Evolutionary conservation across 2,113 vertebrate species (phyloP).

Genomic region (Callionymus lyra): DNA sequence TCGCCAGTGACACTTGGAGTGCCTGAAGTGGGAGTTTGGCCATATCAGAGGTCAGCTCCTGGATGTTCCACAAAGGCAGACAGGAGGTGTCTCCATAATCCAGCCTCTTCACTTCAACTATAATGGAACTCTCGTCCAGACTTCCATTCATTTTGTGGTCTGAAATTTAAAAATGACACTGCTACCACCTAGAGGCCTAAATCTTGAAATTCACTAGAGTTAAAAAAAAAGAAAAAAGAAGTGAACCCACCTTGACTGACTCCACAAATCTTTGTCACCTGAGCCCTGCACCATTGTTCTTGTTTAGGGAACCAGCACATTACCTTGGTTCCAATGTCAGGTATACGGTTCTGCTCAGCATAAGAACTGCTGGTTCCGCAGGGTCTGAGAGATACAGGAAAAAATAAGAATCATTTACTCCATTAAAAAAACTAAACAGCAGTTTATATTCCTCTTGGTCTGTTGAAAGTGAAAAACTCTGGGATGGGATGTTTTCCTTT

Average conservation of each 20-base stretch:
- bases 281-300: constrained; percentile 58
- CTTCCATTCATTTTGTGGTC: constrained; percentile 10
- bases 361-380: constrained; percentile 37
- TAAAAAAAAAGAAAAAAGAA: constrained; percentile 6
- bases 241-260: constrained; percentile 46
- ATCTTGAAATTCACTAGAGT: too few species aligned
- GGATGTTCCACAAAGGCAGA: constrained; percentile 49
- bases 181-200: constrained; percentile 47
- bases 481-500: too few species aligned
- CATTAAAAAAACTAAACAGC: constrained; percentile 17
- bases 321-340: constrained; percentile 58
- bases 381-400: constrained; percentile 24
- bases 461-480: too few species aligned
- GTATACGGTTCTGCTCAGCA: constrained; percentile 55
- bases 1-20: constrained; percentile 57
- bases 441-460: too few species aligned
- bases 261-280: constrained; percentile 63
- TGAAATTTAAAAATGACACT: constrained; percentile 16
- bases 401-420: constrained; percentile 28
- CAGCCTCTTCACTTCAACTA: constrained; percentile 57
- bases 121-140: constrained; percentile 27
- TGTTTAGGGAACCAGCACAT: constrained; percentile 52
- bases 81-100: constrained; percentile 56
- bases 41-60: constrained; percentile 41
- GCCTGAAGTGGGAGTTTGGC: constrained; percentile 51